Evolutionary conservation across 1,140 invertebrate genomes (phyloP), one percentile per base, ranked within the genome.

Genomic region (Drosophila carrolli): DNA sequence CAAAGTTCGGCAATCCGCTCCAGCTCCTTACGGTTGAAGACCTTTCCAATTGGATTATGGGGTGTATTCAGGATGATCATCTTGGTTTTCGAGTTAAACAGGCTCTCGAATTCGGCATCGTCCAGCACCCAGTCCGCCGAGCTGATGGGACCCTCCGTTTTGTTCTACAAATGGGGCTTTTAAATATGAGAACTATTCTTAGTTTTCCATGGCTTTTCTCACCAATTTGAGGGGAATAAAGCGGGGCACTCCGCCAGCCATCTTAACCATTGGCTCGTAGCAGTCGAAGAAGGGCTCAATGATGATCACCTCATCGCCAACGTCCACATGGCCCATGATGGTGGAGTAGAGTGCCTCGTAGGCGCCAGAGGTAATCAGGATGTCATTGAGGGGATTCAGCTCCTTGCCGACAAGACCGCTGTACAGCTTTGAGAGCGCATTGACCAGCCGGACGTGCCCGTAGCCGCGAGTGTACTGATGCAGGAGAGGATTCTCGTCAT

Each of bases 201-300:
- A 2, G 29, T 19, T 4, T 10, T 4, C 8, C 0, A 8, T 19
- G 0, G 93, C 7, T 38, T 44, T 44, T 37, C 6, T 7, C 94
- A 97, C 96, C 48, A 96, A 95, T 93, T 96, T 95, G 2, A 99
- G 93, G 8, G 98, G 95, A 67, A 99, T 97, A 92, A 97, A 99
- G 55, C 95, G 96, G 1, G 98, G 96, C 19, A 95, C 94, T 10
- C 98, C 99, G 1, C 97, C 98, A 35, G 97, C 97, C 79, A 95
- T 95, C 81, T 94, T 94, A 1, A 99, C 96, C 96, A 99, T 98
- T 2, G 98, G 98, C 68, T 97, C 97, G 92, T 99, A 99, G 90
- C 98, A 99, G 92, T 99, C 99, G 92, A 98, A 99, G 93, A 97
- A 99, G 8, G 99, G 99, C 92, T 99, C 99, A 71, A 99, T 98